Conservation (phyloP, 1,140 invertebrate species). For the Asobara japonica region DNA sequence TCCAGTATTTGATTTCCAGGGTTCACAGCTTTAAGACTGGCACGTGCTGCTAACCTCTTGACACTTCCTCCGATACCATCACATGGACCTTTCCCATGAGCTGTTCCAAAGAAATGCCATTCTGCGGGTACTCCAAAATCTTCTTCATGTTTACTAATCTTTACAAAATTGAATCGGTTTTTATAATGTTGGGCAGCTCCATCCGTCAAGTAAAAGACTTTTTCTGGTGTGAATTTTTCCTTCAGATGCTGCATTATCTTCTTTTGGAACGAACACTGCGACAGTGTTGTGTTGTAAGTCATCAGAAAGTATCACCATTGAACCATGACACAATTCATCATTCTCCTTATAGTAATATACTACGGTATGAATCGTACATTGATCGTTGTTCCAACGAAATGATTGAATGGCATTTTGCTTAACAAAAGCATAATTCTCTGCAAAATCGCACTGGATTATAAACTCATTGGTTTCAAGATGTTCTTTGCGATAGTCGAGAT, state of each 20-base stretch:
- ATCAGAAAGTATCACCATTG: slow-evolving; percentile 27
- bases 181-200: slow-evolving; percentile 24
- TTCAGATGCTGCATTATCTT: slow-evolving; percentile 28
- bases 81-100: slow-evolving; percentile 46
- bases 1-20: no score
- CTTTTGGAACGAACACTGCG: slow-evolving; percentile 25
- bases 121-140: slow-evolving; percentile 38
- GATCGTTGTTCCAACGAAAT: slow-evolving; percentile 48
- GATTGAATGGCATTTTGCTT: slow-evolving; percentile 42
- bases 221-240: slow-evolving; percentile 15
- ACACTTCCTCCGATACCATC: slow-evolving; percentile 37
- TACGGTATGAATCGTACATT: slow-evolving; percentile 48
- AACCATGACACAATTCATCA: slow-evolving; percentile 21
- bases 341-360: slow-evolving; percentile 17
- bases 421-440: slow-evolving; percentile 29
- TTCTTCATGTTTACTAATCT: slow-evolving; percentile 10
- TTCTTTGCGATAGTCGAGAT: slow-evolving; percentile 25
- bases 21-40: slow-evolving; percentile 30
- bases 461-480: slow-evolving; percentile 33
- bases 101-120: slow-evolving; percentile 50
- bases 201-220: slow-evolving; percentile 9
- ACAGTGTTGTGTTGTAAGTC: slow-evolving; percentile 35
- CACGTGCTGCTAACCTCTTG: slow-evolving; percentile 32
- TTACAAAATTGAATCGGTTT: slow-evolving; percentile 19
- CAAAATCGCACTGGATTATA: slow-evolving; percentile 47